Evolutionary conservation across 2,888 invertebrate genomes (phyloP), one percentile per base, ranked within the genome.

Genomic region (Apodemia hepburni): DNA sequence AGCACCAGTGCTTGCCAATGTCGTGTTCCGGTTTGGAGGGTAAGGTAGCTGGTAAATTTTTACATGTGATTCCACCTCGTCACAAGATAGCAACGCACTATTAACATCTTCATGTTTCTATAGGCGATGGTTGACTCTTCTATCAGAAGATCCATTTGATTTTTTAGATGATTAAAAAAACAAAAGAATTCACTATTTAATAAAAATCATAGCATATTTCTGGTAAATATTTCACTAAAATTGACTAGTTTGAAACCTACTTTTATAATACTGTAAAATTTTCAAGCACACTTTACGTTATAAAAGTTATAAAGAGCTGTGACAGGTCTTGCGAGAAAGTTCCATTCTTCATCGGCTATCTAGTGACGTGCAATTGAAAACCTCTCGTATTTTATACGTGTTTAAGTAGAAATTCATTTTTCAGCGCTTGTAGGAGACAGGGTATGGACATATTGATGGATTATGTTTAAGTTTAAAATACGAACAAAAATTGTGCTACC

Each of bases 341-440:
- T 54, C 54, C 29, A 54, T 29, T 54, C 54, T 54, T 54, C 27
- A 27, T 54, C 22, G 45, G 22, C 27, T 22, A 54, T 51, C 51
- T 22, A 12, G 29, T 29, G 54, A 15, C 15, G 12, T n/a, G 15
- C 27, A 54, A 27, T 18, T 51, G 54, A 54, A 54, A 54, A 54
- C 29, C 54, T 54, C 27, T 54, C 54, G 22, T 54, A 54, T 54
- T 54, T 54, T 15, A 29, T 12, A 54, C 54, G 15, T 27, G 27
- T 27, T 54, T 27, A 54, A 54, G 29, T 54, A 27, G 54, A 54
- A 29, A 54, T 54, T 27, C 6, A 27, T 54, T 54, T 54, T 27
- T 54, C 29, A 15, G 22, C 51, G 7, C 15, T 27, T 54, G 15
- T 27, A 54, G 6, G 7, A 15, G 54, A 29, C 54, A 54, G 22